These are phyloP conservation scores for Tamias sibiricus DNA, from an alignment of 2,113 vertebrate genomes.

Conservation along the genomic window DNA sequence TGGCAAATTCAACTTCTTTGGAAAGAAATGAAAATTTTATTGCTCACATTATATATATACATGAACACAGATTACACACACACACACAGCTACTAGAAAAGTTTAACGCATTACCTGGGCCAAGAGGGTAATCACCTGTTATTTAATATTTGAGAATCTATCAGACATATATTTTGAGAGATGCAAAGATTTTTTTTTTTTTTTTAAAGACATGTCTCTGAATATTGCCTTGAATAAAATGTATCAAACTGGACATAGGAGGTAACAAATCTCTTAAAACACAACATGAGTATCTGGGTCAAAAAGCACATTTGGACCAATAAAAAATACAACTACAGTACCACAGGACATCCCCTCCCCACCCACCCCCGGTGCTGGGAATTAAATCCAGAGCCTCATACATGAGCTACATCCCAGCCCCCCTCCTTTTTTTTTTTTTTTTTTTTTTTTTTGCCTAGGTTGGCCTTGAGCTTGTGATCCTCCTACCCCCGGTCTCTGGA, in stretches of 20 bases:
- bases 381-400: background rate
- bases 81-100: background rate
- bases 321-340: background rate
- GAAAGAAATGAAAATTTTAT: background rate
- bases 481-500: background rate
- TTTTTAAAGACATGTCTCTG: background rate
- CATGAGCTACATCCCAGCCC: background rate
- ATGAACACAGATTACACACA: no score
- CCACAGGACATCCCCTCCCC: background rate
- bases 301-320: background rate
- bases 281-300: background rate
- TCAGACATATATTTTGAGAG: background rate
- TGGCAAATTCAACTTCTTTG: background rate
- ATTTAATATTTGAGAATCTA: background rate
- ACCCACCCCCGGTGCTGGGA: no score
- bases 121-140: background rate
- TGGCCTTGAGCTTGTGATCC: background rate
- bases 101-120: background rate
- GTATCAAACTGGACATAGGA: background rate
- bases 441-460: background rate
- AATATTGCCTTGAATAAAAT: background rate
- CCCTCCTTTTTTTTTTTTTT: no score
- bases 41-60: background rate
- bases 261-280: background rate
- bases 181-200: background rate